These are phyloP conservation scores for Ganaspis sp. DNA, from an alignment of 1,140 invertebrate genomes.

Conservation along the genomic window DNA sequence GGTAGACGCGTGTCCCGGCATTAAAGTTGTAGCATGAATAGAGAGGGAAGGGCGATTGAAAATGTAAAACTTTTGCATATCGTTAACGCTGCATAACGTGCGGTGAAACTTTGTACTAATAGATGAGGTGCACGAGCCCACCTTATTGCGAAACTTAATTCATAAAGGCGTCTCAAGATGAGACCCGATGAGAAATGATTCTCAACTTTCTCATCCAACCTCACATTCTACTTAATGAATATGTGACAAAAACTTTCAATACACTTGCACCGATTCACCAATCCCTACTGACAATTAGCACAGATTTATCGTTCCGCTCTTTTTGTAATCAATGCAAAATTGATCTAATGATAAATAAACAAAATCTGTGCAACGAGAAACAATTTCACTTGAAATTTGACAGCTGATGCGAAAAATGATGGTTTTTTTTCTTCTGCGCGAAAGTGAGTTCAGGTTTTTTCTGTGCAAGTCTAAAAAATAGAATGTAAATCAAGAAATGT, in stretches of 20 bases:
- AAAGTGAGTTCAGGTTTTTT: no score
- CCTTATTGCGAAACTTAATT: slow-evolving; percentile 31
- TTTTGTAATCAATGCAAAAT: no score
- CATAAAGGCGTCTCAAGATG: slow-evolving; percentile 12
- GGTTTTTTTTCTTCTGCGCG: no score
- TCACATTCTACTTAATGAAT: neutral
- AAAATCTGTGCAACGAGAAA: no score
- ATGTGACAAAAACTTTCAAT: neutral
- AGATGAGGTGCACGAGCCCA: slow-evolving; percentile 14
- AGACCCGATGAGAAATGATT: slow-evolving; percentile 16
- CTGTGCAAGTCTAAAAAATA: no score
- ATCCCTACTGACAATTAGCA: no score
- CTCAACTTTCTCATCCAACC: neutral
- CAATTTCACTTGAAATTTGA: no score
- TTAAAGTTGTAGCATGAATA: slow-evolving; percentile 27
- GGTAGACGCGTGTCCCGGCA: slow-evolving; percentile 23
- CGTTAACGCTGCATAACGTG: slow-evolving; percentile 19
- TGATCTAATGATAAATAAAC: no score
- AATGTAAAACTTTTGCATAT: slow-evolving; percentile 30
- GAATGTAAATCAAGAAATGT: no score
- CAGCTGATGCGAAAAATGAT: no score
- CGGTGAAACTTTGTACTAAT: slow-evolving; percentile 21
- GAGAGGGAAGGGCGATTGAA: neutral
- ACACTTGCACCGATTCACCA: no score
- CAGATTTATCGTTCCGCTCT: no score